Conservation (phyloP, 1,140 invertebrate species). For the Nixonia krombeini region DNA sequence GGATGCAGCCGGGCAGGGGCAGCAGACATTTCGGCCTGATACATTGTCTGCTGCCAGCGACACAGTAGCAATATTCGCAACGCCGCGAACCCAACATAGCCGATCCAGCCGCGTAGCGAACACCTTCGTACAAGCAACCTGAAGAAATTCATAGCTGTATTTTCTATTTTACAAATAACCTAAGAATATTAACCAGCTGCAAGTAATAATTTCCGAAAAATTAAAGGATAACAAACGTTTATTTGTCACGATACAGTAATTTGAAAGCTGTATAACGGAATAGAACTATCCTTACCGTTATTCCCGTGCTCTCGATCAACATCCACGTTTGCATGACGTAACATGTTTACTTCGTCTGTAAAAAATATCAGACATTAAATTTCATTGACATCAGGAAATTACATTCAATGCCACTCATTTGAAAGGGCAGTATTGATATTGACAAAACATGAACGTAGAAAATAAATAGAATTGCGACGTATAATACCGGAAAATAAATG, state of each 20-base stretch:
- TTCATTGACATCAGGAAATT: constrained; percentile 29
- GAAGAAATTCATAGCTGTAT: constrained; percentile 46
- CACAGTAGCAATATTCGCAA: constrained; percentile 92
- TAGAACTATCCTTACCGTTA: constrained; percentile 28
- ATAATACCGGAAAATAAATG: too few species aligned
- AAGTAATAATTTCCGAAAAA: too few species aligned
- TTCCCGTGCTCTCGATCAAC: constrained; percentile 17
- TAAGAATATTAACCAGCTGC: too few species aligned
- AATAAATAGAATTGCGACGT: too few species aligned
- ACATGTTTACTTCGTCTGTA: constrained; percentile 56
- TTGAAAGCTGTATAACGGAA: too few species aligned
- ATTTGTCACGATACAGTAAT: too few species aligned
- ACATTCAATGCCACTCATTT: too few species aligned
- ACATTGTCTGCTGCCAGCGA: constrained; percentile 82
- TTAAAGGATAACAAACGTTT: too few species aligned
- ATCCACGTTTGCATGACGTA: constrained; percentile 44
- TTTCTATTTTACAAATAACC: too few species aligned
- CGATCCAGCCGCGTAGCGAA: constrained; percentile 85
- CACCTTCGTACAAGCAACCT: constrained; percentile 83
- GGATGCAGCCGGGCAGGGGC: constrained; percentile 81
- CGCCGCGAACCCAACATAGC: constrained; percentile 83
- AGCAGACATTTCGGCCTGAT: constrained; percentile 86
- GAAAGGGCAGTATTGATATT: too few species aligned
- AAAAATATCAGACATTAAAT: constrained; percentile 37
- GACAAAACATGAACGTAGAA: too few species aligned